phyloP scores from a whole-genome alignment of 2,888 invertebrate genomes.

The Scaptomyza parva region DNA sequence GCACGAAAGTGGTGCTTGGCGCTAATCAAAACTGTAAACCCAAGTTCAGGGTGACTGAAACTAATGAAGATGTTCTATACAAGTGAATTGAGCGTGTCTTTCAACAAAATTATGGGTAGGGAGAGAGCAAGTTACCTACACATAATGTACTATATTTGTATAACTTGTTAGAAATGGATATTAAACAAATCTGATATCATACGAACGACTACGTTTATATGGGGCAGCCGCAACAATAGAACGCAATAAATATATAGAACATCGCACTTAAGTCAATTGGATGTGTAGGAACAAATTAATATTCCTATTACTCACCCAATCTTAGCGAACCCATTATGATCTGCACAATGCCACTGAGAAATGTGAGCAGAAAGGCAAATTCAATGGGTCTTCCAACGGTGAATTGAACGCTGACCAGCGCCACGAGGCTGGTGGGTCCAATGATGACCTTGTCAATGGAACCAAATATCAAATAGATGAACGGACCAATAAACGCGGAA shows the following conservation, averaged over 20 bases:
- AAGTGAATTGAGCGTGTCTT: slow-evolving; percentile 4
- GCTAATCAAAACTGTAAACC: slow-evolving; percentile 27
- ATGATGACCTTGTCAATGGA: slow-evolving; percentile 92
- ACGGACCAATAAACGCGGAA: slow-evolving; percentile 94
- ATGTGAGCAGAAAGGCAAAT: slow-evolving; percentile 91
- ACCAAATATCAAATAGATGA: slow-evolving; percentile 94
- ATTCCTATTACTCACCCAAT: slow-evolving; percentile 89
- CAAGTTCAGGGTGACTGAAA: slow-evolving; percentile 39
- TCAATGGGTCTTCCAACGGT: slow-evolving; percentile 90
- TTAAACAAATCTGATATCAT: slow-evolving; percentile 9
- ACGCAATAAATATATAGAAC: slow-evolving; percentile 6
- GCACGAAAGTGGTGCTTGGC: neutral
- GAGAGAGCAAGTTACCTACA: too few relatives aligned
- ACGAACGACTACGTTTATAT: slow-evolving; percentile 16
- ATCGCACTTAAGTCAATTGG: slow-evolving; percentile 46
- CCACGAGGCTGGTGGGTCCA: slow-evolving; percentile 94
- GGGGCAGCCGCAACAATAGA: slow-evolving; percentile 10
- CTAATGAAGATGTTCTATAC: slow-evolving; percentile 10
- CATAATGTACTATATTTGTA: neutral
- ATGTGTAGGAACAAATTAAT: too few relatives aligned
- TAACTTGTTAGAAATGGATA: slow-evolving; percentile 4
- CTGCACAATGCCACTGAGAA: slow-evolving; percentile 92
- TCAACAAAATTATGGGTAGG: neutral
- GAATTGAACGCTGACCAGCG: slow-evolving; percentile 91
- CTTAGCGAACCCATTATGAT: slow-evolving; percentile 91